Base-by-base conservation (phyloP, 92 coral and sea anemone species). In the Epizoanthus stellaris region DNA sequence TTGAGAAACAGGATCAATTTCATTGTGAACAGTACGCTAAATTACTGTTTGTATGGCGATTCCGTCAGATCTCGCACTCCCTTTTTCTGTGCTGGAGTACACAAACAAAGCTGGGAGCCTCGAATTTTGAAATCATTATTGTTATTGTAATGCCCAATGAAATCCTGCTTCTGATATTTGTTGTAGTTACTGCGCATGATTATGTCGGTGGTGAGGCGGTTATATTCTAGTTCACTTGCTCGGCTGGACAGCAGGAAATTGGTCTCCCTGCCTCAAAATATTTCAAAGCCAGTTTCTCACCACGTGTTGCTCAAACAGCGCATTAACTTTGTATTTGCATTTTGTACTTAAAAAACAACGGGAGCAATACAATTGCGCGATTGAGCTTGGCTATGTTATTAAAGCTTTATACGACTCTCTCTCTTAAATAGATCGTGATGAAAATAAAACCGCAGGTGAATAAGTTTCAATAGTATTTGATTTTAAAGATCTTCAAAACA, bases 1-100 rank as follows among this genome's bases (percentile, higher is more conserved):
- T 85, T 89, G 3, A 90, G 81, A 56, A 90, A 86, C 30, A 90
- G 12, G 45, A 82, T 79, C 68, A 85, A 67, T 87, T 58, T 86
- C 93, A 90, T 90, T 23, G 52, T 6, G 13, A 63, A 43, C 0
- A 38, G 66, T 9, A 20, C 39, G 23, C 6, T 3, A 74, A 53
- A 21, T 23, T 49, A 53, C 11, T 25, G 40, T 4, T 40, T 60
- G 47, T 12, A 43, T 3, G 63, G 10, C 25, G 25, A 16, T 38
- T 7, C 11, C 13, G 21, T 64, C 6, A 61, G 23, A 43, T 79
- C 73, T 34, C 6, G 6, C 43, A 68, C 42, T 14, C 20, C 30
- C 83, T 13, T 42, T 16, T 62, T 19, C 47, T 23, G 49, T 79
- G 58, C 49, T 34, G 9, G 19, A 13, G 5, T 15, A 15, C 14